These are phyloP conservation scores for Thamnophis elegans DNA, from an alignment of 2,797 vertebrate species.

Conservation along the genomic window DNA sequence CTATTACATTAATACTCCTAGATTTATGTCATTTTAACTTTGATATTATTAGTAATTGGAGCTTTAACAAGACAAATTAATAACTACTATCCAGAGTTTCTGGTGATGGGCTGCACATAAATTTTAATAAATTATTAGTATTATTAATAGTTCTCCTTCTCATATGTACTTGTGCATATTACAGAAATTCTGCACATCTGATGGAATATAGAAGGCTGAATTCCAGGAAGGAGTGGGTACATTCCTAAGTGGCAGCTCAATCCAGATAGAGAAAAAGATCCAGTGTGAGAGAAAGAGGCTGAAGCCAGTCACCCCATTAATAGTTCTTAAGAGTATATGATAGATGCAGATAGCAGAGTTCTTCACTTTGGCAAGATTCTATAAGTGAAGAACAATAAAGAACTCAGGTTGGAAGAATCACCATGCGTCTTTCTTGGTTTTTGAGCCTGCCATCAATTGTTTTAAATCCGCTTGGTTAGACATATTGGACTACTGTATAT, in stretches of 20 bases:
- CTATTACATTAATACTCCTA: not conserved
- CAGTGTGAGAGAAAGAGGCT: not conserved
- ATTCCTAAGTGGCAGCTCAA: not conserved
- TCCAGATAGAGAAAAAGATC: not conserved
- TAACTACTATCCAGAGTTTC: not conserved
- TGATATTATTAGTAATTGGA: not conserved
- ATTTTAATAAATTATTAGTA: not conserved
- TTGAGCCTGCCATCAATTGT: not conserved
- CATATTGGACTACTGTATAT: not conserved
- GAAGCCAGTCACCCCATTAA: not conserved
- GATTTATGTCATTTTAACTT: not conserved
- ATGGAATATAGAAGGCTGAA: not conserved
- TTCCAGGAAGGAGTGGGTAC: not conserved
- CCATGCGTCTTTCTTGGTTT: not conserved
- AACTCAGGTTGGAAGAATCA: not conserved
- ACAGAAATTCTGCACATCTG: not conserved
- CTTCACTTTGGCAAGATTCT: not conserved
- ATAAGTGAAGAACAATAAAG: not conserved
- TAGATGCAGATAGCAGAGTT: not conserved
- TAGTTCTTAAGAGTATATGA: not conserved
- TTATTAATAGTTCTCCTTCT: too few relatives aligned
- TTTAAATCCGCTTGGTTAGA: not conserved
- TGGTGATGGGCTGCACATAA: not conserved
- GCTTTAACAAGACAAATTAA: not conserved
- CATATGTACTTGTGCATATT: not conserved